phyloP scores from a whole-genome alignment of 2,113 vertebrate genomes.

The Hystrix brachyura region DNA sequence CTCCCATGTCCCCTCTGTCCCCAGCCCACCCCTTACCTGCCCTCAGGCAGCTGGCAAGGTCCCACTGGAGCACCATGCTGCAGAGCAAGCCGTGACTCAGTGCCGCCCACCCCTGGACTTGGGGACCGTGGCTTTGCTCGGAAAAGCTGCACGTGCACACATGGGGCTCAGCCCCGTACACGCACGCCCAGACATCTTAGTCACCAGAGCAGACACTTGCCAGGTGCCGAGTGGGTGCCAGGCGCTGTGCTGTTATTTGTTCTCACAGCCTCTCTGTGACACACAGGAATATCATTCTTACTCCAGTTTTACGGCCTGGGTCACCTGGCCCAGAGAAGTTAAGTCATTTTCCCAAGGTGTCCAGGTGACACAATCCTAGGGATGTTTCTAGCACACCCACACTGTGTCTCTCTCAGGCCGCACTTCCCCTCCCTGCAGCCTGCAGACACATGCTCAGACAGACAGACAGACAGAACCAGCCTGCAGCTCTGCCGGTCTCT shows the following conservation, averaged over 20 bases:
- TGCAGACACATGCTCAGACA: rapidly evolving
- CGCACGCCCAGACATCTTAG: not conserved
- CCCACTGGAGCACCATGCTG: not conserved
- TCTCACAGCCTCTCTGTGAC: not conserved
- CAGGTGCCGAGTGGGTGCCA: rapidly evolving
- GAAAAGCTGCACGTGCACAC: not conserved
- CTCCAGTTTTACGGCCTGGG: not conserved
- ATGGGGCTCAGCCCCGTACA: not conserved
- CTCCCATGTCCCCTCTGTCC: not conserved
- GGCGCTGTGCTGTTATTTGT: rapidly evolving
- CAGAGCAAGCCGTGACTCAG: not conserved
- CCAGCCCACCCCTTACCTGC: not conserved
- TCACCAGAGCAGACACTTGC: not conserved
- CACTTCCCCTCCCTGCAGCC: not conserved
- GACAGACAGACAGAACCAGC: not conserved
- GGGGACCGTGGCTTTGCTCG: not conserved
- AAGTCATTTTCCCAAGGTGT: not conserved
- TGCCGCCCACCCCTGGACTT: not conserved
- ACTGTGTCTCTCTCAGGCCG: not conserved
- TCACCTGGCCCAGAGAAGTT: conserved; percentile 10
- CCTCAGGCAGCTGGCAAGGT: not conserved
- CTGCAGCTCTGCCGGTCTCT: not conserved
- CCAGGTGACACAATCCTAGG: not conserved
- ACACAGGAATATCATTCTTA: not conserved
- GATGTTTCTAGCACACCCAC: not conserved